Evolutionary conservation across 2,113 vertebrate genomes (phyloP), one percentile per base, ranked within the genome.

Genomic region (Oncorhynchus kisutch): DNA sequence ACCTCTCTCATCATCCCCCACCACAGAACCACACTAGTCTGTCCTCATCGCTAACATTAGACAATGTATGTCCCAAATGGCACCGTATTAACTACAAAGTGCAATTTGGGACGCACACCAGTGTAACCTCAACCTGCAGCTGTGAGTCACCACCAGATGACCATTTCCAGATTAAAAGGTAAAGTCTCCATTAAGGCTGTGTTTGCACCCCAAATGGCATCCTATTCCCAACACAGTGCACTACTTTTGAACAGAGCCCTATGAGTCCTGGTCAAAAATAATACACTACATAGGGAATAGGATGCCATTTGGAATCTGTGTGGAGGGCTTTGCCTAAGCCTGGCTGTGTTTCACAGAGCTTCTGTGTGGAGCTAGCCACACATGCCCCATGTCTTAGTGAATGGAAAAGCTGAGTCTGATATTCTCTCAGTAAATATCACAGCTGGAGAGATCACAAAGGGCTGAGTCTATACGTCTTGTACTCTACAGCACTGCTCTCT

Each of bases 401-500:
- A 88, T 82, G 89, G 91, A 93, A 93, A 93, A 86, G 83, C 82
- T 88, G 86, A 91, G 78, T 86, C 51, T n/a, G 62, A 70, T 45
- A 45, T 66, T 70, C 75, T 82, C 69, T 76, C 49, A 31, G 57
- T 72, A 39, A 60, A 67, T 67, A 68, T 74, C 70, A 76, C 74
- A 60, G 82, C 69, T 84, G 81, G 78, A 67, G 54, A 76, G 60
- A 18, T 59, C 71, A 54, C 69, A 80, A 67, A 62, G 57, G 16
- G 51, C 51, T 60, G 81, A 84, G 66, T 81, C 77, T 75, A 90
- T 86, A 89, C 73, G 80, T 90, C 84, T 89, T 87, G 86, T 88
- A 82, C 71, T 70, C 49, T 74, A 24, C 75, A 4, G 59, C 18
- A n/a, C 75, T 5, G 59, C 24, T 51, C 60, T 45, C 67, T 67